Conservation (phyloP, 2,888 invertebrate genomes). For the Resseliella maxima region DNA sequence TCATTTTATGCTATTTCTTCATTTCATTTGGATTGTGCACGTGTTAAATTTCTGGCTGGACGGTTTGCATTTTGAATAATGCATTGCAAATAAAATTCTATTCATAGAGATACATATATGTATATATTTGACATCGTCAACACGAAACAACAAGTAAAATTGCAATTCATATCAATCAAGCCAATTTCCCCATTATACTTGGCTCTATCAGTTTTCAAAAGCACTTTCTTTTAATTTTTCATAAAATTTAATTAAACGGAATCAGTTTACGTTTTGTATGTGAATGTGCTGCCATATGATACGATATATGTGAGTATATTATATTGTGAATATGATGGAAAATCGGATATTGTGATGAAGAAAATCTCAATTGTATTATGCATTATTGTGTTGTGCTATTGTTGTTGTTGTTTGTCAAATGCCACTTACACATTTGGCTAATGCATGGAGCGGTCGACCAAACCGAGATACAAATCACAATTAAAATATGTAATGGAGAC, state of each 20-base stretch:
- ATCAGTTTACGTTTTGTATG: not conserved
- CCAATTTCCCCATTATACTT: conserved; percentile 1
- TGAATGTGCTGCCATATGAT: not conserved
- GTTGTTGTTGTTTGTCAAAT: not conserved
- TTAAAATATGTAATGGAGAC: conserved; percentile 53
- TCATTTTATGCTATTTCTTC: no score
- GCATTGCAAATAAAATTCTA: conserved; percentile 9
- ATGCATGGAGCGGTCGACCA: conserved; percentile 37
- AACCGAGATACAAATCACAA: conserved; percentile 50
- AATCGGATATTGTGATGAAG: not conserved
- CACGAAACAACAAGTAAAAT: not conserved
- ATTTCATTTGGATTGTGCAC: not conserved
- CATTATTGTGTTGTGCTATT: conserved; percentile 12
- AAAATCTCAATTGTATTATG: not conserved
- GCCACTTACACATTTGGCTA: conserved; percentile 20
- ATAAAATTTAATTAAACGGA: conserved; percentile 33
- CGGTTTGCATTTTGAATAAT: not conserved
- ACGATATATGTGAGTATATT: not conserved
- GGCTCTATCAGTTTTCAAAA: conserved; percentile 18
- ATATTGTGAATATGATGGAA: not conserved
- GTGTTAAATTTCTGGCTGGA: not conserved
- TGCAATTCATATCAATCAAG: conserved; percentile 13
- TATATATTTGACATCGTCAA: conserved; percentile 24
- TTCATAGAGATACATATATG: no score
- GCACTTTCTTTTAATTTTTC: conserved; percentile 26